Percentiles rank a stretch among this genome's conserved stretches.
These are phyloP conservation scores for Liasis olivaceus DNA, from an alignment of 2,797 vertebrate genomes.

Conservation along the genomic window DNA sequence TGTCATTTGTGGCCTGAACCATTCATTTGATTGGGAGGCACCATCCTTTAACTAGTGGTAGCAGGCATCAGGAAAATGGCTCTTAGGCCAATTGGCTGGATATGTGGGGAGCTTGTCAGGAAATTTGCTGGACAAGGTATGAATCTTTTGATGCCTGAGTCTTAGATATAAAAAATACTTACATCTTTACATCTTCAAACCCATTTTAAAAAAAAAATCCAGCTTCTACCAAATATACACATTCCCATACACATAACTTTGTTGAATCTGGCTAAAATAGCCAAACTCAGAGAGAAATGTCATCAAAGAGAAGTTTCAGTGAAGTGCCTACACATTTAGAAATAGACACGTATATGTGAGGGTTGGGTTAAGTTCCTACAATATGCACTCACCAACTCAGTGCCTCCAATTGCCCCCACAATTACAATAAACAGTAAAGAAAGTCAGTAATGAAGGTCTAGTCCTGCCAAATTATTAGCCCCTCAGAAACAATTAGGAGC, in stretches of 20 bases:
- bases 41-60: background rate
- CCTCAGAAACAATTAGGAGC: background rate
- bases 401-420: background rate
- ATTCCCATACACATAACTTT: background rate
- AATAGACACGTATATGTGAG: background rate
- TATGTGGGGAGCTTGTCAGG: slow-evolving; percentile 63
- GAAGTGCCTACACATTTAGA: background rate
- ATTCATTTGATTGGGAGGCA: slow-evolving; percentile 8
- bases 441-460: background rate
- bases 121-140: slow-evolving; percentile 67
- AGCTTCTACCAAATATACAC: background rate
- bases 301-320: background rate
- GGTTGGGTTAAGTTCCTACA: background rate
- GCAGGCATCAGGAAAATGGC: slow-evolving; percentile 38
- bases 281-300: background rate
- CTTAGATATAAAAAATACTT: background rate
- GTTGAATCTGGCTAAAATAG: background rate
- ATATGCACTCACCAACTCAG: background rate
- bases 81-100: slow-evolving; percentile 59
- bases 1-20: slow-evolving; percentile 15
- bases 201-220: background rate
- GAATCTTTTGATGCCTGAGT: background rate
- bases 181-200: background rate
- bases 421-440: background rate
- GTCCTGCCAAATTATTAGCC: background rate